phyloP scores from a whole-genome alignment of 2,888 invertebrate species.

The Eupithecia subumbrata region DNA sequence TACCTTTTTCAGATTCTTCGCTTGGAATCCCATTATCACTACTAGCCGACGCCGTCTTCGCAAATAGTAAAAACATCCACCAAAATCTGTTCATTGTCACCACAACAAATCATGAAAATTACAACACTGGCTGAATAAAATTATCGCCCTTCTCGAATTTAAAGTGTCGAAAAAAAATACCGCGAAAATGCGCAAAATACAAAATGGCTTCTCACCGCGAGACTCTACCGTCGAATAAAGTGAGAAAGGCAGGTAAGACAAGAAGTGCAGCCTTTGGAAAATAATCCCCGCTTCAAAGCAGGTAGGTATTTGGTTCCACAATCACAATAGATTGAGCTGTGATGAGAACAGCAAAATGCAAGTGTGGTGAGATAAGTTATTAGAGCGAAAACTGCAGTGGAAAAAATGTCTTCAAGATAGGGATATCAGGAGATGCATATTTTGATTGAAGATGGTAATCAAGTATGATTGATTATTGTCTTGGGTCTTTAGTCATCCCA shows the following conservation, averaged over 20 bases:
- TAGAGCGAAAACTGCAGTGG: slow-evolving; percentile 64
- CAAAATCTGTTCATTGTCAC: slow-evolving; percentile 80
- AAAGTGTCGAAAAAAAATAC: slow-evolving; percentile 48
- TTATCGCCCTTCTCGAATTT: slow-evolving; percentile 32
- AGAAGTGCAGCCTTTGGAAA: slow-evolving; percentile 77
- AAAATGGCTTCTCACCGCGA: slow-evolving; percentile 68
- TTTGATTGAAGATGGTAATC: not conserved
- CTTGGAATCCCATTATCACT: slow-evolving; percentile 73
- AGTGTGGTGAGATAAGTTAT: slow-evolving; percentile 53
- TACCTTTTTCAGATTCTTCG: slow-evolving; percentile 72
- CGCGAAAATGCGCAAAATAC: slow-evolving; percentile 46
- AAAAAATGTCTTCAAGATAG: slow-evolving; percentile 48
- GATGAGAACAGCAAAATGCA: slow-evolving; percentile 20
- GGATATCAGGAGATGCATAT: not conserved
- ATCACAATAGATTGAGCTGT: slow-evolving; percentile 52
- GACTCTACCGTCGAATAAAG: slow-evolving; percentile 72
- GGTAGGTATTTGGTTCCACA: slow-evolving; percentile 48
- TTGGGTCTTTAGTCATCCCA: not conserved
- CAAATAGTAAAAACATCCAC: slow-evolving; percentile 81
- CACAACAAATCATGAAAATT: slow-evolving; percentile 70
- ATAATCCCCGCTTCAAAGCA: slow-evolving; percentile 72
- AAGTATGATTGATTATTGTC: not conserved
- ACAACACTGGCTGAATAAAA: slow-evolving; percentile 48
- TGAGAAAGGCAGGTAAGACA: slow-evolving; percentile 67
- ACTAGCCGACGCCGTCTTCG: slow-evolving; percentile 77